Percentiles rank a stretch among this genome's conserved stretches.
phyloP scores from a whole-genome alignment of 2,888 invertebrate genomes.

The Protophormia terraenovae region DNA sequence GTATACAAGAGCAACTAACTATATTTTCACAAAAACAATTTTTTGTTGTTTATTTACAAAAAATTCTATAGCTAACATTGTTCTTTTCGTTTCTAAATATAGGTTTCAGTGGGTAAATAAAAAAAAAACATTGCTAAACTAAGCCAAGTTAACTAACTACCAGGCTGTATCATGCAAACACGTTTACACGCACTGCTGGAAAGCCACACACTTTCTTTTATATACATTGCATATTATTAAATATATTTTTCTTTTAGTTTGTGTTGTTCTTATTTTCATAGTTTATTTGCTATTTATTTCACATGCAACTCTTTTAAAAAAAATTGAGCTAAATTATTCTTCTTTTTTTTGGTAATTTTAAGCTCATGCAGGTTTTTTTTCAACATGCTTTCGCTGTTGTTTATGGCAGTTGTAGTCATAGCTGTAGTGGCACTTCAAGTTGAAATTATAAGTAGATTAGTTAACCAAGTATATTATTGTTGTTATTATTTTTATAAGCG shows the following conservation, averaged over 20 bases:
- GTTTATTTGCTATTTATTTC: not conserved
- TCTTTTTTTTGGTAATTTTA: not conserved
- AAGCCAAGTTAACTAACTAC: slow-evolving; percentile 34
- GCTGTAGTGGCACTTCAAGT: not conserved
- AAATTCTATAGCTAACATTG: not conserved
- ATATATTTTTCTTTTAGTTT: not conserved
- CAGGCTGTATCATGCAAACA: slow-evolving; percentile 59
- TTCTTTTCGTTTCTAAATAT: not conserved
- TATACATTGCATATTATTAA: not conserved
- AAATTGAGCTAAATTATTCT: not conserved
- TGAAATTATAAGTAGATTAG: slow-evolving; percentile 7
- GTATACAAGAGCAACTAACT: not conserved
- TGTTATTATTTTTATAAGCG: not conserved
- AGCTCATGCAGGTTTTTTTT: too few relatives aligned
- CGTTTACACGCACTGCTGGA: slow-evolving; percentile 35
- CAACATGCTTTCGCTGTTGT: too few relatives aligned
- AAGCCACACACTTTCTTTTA: not conserved
- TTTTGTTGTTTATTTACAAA: slow-evolving; percentile 29
- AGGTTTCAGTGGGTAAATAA: slow-evolving; percentile 11
- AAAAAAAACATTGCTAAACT: slow-evolving; percentile 11
- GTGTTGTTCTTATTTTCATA: not conserved
- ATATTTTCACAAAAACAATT: slow-evolving; percentile 14
- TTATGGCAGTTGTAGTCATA: not conserved
- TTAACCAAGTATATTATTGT: not conserved
- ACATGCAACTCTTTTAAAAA: slow-evolving; percentile 18